phyloP scores from a whole-genome alignment of 2,113 vertebrate species.

The Oryctolagus cuniculus region mOryCun1.1 NC_091449.1:67140001-67140500 shows the following conservation, averaged over 20 bases:
- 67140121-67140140: neutral
- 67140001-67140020: conserved; percentile 82
- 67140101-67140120: conserved; percentile 74
- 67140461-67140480: no score
- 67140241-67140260: no score
- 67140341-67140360: neutral
- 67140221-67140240: no score
- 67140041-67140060: conserved; percentile 86
- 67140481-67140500: no score
- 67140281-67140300: neutral
- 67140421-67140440: neutral
- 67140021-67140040: conserved; percentile 85
- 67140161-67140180: no score
- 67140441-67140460: no score
- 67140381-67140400: neutral
- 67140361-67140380: neutral
- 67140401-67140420: neutral
- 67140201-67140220: no score
- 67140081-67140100: conserved; percentile 33
- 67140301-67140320: neutral
- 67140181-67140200: no score
- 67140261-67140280: no score
- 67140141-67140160: conserved; percentile 58
- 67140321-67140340: neutral
- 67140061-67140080: conserved; percentile 77